Percentiles rank a stretch among this genome's conserved stretches.
Evolutionary conservation across 2,113 vertebrate genomes (phyloP).

Genomic region (Hydrochoerus hydrochaeris): DNA sequence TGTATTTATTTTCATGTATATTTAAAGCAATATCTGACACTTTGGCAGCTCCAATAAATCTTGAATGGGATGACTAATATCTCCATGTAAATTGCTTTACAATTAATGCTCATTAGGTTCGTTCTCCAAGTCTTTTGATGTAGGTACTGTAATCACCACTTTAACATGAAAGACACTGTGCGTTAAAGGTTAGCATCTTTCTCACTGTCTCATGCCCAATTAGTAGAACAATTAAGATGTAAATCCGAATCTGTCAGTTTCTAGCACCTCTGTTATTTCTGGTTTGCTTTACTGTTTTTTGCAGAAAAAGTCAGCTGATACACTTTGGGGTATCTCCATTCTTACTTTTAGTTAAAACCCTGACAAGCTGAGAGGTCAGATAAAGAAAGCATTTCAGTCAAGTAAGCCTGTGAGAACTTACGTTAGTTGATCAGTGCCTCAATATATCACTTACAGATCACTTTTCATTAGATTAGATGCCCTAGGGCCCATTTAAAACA

Average conservation of each 20-base stretch:
- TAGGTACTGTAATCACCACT: neutral
- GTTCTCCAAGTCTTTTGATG: neutral
- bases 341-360: conserved; percentile 59
- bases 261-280: neutral
- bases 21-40: neutral
- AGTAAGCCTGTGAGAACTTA: conserved; percentile 1
- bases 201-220: conserved; percentile 6
- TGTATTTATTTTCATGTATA: conserved; percentile 18
- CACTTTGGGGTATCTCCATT: neutral
- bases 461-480: neutral
- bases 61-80: neutral
- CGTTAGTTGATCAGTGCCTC: neutral
- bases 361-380: neutral
- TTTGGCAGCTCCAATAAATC: neutral
- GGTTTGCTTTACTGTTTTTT: conserved; percentile 8
- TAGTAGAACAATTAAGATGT: neutral
- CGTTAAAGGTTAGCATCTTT: conserved; percentile 51
- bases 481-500: neutral
- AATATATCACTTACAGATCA: neutral
- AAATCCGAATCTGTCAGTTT: neutral
- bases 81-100: neutral
- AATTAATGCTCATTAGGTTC: conserved; percentile 38
- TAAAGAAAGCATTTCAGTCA: conserved; percentile 26
- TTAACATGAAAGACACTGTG: neutral
- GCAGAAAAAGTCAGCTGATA: neutral